Evolutionary conservation across 1,140 invertebrate genomes (phyloP).

Genomic region (Ooceraea biroi): DNA sequence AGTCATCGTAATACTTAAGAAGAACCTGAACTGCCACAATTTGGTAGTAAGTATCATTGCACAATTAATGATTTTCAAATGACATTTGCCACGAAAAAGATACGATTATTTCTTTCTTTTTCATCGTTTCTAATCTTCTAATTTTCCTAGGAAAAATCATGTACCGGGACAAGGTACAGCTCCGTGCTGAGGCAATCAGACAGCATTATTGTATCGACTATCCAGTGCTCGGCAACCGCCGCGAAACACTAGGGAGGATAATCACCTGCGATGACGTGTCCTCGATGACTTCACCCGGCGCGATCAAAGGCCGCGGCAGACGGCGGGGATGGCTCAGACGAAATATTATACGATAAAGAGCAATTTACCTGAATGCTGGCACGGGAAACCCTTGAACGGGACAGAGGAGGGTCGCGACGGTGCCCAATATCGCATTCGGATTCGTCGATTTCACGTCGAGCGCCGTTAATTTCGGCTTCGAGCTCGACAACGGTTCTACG

Average conservation of each 20-base stretch:
- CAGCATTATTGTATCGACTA: constrained; percentile 47
- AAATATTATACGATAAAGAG: constrained; percentile 25
- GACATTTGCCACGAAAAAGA: not conserved
- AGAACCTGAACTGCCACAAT: too few relatives aligned
- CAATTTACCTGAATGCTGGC: constrained; percentile 85
- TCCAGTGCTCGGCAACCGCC: constrained; percentile 31
- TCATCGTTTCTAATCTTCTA: not conserved
- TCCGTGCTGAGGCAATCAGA: constrained; percentile 49
- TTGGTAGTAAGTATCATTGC: too few relatives aligned
- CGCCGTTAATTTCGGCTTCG: constrained; percentile 86
- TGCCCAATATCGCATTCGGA: constrained; percentile 73
- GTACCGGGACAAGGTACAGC: constrained; percentile 35
- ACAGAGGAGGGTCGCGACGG: constrained; percentile 86
- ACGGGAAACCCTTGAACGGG: constrained; percentile 90
- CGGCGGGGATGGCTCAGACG: constrained; percentile 11
- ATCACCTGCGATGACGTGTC: constrained; percentile 48
- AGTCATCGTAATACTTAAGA: too few relatives aligned
- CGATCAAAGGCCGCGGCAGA: constrained; percentile 43
- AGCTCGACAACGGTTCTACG: constrained; percentile 87
- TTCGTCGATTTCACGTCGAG: constrained; percentile 85
- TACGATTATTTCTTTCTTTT: not conserved
- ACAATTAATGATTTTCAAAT: not conserved
- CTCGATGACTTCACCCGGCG: constrained; percentile 43
- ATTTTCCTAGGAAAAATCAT: not conserved
- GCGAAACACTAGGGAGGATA: constrained; percentile 47